Conservation (phyloP, 2,888 invertebrate genomes). For the Drosophila birchii region DNA sequence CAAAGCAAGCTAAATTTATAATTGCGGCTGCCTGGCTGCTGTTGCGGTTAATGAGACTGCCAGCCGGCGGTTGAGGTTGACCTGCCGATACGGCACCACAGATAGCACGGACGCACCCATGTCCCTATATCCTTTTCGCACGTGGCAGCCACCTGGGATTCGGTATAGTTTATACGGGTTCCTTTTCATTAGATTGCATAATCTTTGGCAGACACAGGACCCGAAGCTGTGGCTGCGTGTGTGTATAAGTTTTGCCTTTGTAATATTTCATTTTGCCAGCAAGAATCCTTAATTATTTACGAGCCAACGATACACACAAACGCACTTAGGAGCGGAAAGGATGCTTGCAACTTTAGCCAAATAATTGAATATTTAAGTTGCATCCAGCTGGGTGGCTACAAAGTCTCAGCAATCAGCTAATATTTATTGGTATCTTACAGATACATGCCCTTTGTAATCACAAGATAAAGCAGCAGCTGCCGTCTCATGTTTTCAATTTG, state of each 20-base stretch:
- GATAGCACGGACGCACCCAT: not conserved
- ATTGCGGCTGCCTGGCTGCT: constrained; percentile 52
- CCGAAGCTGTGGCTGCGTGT: constrained; percentile 10
- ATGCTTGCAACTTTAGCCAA: constrained; percentile 27
- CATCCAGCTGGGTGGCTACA: constrained; percentile 22
- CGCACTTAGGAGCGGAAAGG: constrained; percentile 23
- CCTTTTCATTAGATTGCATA: constrained; percentile 71
- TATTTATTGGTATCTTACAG: constrained; percentile 34
- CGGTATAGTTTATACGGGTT: constrained; percentile 47
- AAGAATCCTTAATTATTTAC: constrained; percentile 62
- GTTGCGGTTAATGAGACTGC: constrained; percentile 68
- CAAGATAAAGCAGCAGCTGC: constrained; percentile 28
- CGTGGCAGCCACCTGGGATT: constrained; percentile 55
- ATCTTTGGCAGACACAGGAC: constrained; percentile 31
- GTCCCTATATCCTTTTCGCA: constrained; percentile 44
- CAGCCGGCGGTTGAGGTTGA: constrained; percentile 48
- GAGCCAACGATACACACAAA: constrained; percentile 29
- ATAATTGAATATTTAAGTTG: constrained; percentile 77
- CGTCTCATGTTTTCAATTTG: constrained; percentile 30
- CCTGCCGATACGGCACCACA: constrained; percentile 6
- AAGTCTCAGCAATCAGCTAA: constrained; percentile 4
- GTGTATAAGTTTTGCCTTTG: constrained; percentile 39
- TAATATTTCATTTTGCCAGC: constrained; percentile 65
- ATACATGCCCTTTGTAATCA: constrained; percentile 26
- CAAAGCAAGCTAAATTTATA: constrained; percentile 71